phyloP scores from a whole-genome alignment of 2,113 vertebrate species.

The Apistogramma diplotaenia region DNA sequence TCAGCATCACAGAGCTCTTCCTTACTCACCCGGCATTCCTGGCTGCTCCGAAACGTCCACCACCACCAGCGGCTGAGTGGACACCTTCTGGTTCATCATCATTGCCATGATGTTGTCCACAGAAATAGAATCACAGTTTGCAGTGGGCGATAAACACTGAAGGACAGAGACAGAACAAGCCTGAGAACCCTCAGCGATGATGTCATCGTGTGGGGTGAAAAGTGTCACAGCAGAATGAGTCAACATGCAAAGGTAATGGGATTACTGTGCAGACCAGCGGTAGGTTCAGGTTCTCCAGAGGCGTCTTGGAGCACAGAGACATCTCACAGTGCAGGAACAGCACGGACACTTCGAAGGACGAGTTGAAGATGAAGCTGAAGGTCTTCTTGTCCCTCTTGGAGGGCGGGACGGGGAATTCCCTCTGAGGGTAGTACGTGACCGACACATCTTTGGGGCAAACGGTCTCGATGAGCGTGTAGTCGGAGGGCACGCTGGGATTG shows the following conservation, averaged over 20 bases:
- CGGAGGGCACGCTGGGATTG: slow-evolving; percentile 76
- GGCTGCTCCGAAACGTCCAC: slow-evolving; percentile 28
- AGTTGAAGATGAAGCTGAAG: slow-evolving; percentile 91
- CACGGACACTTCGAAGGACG: slow-evolving; percentile 80
- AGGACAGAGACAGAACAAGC: neutral
- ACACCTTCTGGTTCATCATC: slow-evolving; percentile 85
- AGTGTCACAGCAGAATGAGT: neutral
- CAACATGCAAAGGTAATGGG: neutral
- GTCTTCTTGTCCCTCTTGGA: slow-evolving; percentile 80
- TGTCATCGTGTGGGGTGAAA: no score
- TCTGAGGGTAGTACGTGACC: slow-evolving; percentile 80
- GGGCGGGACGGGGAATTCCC: slow-evolving; percentile 64
- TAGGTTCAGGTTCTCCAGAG: slow-evolving; percentile 65
- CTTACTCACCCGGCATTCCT: slow-evolving; percentile 10
- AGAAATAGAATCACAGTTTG: slow-evolving; percentile 81
- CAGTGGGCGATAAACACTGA: slow-evolving; percentile 85
- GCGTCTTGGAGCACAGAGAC: slow-evolving; percentile 82
- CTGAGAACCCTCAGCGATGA: neutral
- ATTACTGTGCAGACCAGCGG: slow-evolving; percentile 77
- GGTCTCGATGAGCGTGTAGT: slow-evolving; percentile 90
- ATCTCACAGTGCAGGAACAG: slow-evolving; percentile 94
- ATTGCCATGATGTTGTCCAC: slow-evolving; percentile 82
- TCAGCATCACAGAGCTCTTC: neutral
- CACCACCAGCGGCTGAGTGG: slow-evolving; percentile 84
- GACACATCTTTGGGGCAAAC: slow-evolving; percentile 92